Conservation (phyloP, 2,113 vertebrate species). For the Toxotes chatareus region DNA sequence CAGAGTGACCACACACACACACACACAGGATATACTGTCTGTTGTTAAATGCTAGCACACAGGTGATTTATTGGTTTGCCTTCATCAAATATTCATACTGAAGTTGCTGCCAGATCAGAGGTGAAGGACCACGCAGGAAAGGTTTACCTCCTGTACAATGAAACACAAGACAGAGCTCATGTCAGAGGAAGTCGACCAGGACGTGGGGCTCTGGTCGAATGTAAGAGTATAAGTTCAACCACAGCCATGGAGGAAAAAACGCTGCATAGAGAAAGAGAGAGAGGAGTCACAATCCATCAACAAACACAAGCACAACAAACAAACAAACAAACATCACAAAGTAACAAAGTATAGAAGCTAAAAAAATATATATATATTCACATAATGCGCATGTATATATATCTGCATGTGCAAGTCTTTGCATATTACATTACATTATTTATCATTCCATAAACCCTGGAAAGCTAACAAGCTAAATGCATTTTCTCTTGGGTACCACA, state of each 20-base stretch:
- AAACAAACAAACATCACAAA: neutral
- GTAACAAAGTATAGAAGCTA: neutral
- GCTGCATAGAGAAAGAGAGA: too few species aligned
- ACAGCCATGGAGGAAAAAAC: neutral
- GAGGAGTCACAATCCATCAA: too few species aligned
- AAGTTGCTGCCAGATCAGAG: conserved; percentile 34
- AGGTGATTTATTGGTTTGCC: conserved; percentile 28
- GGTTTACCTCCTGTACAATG: conserved; percentile 23
- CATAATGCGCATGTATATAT: too few species aligned
- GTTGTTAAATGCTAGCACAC: neutral
- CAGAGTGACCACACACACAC: conserved; percentile 36
- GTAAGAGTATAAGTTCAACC: neutral
- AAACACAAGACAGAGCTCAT: neutral
- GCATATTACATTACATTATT: too few species aligned
- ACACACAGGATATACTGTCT: conserved; percentile 11
- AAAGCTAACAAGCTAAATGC: too few species aligned
- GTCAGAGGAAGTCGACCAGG: too few species aligned
- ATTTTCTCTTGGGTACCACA: neutral
- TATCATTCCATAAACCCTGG: too few species aligned
- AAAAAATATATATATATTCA: too few species aligned
- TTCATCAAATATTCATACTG: conserved; percentile 37
- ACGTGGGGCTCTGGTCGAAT: neutral
- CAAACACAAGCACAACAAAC: neutral
- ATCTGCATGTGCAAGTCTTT: too few species aligned
- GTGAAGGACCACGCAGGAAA: conserved; percentile 16